phyloP scores from a whole-genome alignment of 2,888 invertebrate species.

The Drosophila lacicola region DNA sequence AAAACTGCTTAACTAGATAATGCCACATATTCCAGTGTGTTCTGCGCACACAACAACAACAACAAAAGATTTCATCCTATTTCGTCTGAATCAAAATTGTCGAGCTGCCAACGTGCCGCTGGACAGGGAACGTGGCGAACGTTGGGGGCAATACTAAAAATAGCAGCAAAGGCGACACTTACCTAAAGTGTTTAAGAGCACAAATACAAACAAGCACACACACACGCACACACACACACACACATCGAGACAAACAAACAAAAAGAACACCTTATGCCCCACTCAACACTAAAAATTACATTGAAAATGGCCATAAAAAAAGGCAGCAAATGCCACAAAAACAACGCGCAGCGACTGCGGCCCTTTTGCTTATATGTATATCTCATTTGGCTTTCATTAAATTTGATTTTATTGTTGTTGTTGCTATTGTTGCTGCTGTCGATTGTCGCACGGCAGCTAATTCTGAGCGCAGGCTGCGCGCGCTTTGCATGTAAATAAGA shows the following conservation, averaged over 20 bases:
- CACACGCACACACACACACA: constrained; percentile 10
- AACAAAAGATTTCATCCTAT: constrained; percentile 14
- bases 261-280: constrained; percentile 68
- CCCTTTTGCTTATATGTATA: constrained; percentile 52
- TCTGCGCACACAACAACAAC: background rate
- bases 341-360: constrained; percentile 24
- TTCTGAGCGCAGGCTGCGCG: constrained; percentile 48
- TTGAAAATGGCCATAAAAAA: constrained; percentile 71
- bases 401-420: constrained; percentile 67
- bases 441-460: constrained; percentile 64
- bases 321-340: constrained; percentile 48
- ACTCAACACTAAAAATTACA: constrained; percentile 74
- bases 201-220: constrained; percentile 32
- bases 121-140: constrained; percentile 28
- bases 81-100: constrained; percentile 32
- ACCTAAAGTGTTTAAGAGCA: constrained; percentile 73
- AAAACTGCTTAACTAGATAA: constrained; percentile 5
- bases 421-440: constrained; percentile 28
- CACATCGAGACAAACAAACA: constrained; percentile 10
- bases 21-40: constrained; percentile 8
- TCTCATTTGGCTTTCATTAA: constrained; percentile 71
- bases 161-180: constrained; percentile 63
- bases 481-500: constrained; percentile 63
- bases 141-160: constrained; percentile 49
- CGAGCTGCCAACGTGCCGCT: constrained; percentile 28